Conservation (phyloP, 2,888 invertebrate genomes). For the Orthonevra nobilis region DNA sequence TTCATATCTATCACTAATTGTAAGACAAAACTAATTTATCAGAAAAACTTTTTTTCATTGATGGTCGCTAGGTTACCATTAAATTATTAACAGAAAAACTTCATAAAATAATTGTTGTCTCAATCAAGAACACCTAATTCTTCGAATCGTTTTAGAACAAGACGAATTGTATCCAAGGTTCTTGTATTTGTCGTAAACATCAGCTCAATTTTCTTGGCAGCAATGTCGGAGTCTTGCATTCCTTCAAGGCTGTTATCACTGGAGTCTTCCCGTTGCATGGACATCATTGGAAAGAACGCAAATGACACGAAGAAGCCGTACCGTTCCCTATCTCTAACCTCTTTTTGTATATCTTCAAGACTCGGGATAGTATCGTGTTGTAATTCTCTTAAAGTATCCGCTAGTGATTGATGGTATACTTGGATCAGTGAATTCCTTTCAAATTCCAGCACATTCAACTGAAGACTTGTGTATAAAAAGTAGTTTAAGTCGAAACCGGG, state of each 20-base stretch:
- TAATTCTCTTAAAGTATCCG: constrained; percentile 72
- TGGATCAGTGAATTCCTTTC: constrained; percentile 74
- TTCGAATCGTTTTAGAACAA: constrained; percentile 75
- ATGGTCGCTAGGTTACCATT: no score
- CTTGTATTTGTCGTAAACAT: constrained; percentile 77
- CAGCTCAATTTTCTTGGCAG: constrained; percentile 76
- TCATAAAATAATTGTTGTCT: no score
- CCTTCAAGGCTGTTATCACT: constrained; percentile 77
- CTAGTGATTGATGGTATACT: constrained; percentile 73
- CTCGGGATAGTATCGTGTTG: constrained; percentile 73
- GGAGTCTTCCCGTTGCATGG: constrained; percentile 77
- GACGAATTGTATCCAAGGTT: constrained; percentile 75
- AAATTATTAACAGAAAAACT: no score
- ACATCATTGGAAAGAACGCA: constrained; percentile 77
- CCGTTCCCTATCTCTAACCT: constrained; percentile 75
- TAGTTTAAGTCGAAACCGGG: constrained; percentile 79
- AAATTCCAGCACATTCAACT: constrained; percentile 74
- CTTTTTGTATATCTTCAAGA: constrained; percentile 73
- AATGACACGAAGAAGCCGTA: constrained; percentile 79
- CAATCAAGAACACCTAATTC: constrained; percentile 74
- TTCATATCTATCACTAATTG: no score
- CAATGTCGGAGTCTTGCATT: constrained; percentile 76
- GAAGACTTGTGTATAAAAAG: constrained; percentile 78
- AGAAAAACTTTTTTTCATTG: no score
- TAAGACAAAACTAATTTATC: no score